Conservation (phyloP, 2,797 vertebrate genomes). For the Iguana delicatissima region DNA sequence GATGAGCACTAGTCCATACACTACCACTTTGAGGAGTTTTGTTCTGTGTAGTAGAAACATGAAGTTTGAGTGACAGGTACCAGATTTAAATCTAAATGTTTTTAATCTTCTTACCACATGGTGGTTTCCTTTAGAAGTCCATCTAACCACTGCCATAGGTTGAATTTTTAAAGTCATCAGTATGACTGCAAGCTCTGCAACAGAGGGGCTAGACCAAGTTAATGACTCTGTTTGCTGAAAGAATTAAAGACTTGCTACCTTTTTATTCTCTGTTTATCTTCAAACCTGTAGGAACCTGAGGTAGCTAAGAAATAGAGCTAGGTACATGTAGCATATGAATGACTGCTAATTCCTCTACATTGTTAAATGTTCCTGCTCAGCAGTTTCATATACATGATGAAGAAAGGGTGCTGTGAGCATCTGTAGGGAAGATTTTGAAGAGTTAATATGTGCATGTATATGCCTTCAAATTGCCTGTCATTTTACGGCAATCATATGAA, state of each 20-base stretch:
- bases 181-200: too few relatives aligned
- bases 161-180: not conserved
- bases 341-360: not conserved
- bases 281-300: not conserved
- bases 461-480: too few relatives aligned
- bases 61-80: not conserved
- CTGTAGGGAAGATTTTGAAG: not conserved
- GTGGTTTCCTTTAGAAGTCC: not conserved
- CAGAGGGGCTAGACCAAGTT: not conserved
- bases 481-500: too few relatives aligned
- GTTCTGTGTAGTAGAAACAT: not conserved
- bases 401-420: not conserved
- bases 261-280: not conserved
- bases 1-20: too few relatives aligned
- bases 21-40: not conserved
- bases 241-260: not conserved
- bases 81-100: not conserved
- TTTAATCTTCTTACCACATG: not conserved
- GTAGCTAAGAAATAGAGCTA: not conserved
- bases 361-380: not conserved
- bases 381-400: not conserved
- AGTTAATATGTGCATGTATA: too few relatives aligned
- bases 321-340: not conserved
- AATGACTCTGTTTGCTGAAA: not conserved
- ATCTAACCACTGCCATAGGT: not conserved